Conservation (phyloP, 2,113 vertebrate genomes). For the Corydoras maculifer region DNA sequence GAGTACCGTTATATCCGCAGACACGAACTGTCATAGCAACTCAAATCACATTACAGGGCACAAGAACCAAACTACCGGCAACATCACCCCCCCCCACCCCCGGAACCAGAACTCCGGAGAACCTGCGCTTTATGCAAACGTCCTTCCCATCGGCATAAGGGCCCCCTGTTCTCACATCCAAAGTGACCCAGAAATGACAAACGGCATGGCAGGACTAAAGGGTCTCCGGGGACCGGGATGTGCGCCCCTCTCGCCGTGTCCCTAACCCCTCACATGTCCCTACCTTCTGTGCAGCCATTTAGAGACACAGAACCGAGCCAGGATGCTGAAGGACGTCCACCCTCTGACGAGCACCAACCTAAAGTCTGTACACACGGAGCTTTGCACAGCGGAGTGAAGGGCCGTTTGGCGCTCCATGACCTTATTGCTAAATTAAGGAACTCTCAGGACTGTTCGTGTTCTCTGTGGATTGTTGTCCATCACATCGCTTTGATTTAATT, state of each 20-base stretch:
- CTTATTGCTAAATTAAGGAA: not conserved
- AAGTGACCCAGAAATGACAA: conserved; percentile 47
- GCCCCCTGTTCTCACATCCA: conserved; percentile 23
- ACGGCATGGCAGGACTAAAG: conserved; percentile 31
- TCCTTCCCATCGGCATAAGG: conserved; percentile 36
- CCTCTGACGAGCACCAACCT: conserved; percentile 9
- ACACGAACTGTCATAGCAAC: no score
- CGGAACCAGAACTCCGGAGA: conserved; percentile 20
- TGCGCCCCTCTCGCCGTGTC: conserved; percentile 26
- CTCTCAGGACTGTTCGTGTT: not conserved
- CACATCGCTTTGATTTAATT: no score
- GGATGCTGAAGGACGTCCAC: conserved; percentile 32
- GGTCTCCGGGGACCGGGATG: conserved; percentile 31
- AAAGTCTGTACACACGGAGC: not conserved
- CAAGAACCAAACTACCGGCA: no score
- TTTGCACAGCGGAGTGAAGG: not conserved
- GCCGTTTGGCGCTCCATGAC: not conserved
- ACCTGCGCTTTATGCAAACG: conserved; percentile 28
- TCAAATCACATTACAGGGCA: no score
- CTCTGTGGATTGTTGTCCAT: no score
- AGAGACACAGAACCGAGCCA: conserved; percentile 27
- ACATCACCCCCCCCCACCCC: not conserved
- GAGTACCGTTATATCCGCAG: no score
- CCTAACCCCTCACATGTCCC: conserved; percentile 31
- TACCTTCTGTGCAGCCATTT: conserved; percentile 36